A percentile compares a stretch with the other conserved stretches of the same genome.
Conservation (phyloP, 53 echinoderm and acorn worm species). For the Zoroaster sp. region DNA sequence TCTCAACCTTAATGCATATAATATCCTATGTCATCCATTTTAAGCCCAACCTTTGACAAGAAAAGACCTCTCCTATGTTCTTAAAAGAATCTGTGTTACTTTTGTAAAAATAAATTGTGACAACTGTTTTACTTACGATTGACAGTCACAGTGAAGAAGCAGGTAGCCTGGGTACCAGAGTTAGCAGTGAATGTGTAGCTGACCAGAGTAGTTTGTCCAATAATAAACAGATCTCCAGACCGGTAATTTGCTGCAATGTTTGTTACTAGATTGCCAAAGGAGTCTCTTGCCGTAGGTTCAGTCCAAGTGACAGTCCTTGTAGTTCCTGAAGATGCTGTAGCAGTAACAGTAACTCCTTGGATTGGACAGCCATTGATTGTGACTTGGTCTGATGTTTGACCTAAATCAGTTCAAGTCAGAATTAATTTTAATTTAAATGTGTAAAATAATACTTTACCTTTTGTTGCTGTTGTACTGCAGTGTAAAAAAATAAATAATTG, state of each 20-base stretch:
- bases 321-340: not conserved
- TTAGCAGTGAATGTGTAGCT: conserved; percentile 52
- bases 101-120: no score
- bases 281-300: conserved; percentile 33
- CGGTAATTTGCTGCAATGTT: not conserved
- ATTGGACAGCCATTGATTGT: conserved; percentile 58
- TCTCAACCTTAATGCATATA: no score
- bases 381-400: conserved; percentile 44
- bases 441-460: no score
- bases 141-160: conserved; percentile 42
- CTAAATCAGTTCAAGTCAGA: no score
- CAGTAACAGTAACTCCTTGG: conserved; percentile 40
- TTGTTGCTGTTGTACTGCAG: no score
- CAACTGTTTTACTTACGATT: not conserved
- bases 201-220: conserved; percentile 14
- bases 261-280: conserved; percentile 44
- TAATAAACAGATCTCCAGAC: not conserved
- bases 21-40: no score
- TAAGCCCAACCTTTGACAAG: no score
- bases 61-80: no score
- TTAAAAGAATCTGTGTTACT: no score
- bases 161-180: not conserved
- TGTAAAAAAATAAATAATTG: no score
- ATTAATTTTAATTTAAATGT: no score
- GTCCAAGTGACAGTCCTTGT: conserved; percentile 9